phyloP scores from a whole-genome alignment of 37 sponge, comb jelly and placozoan species.

The Cliona cf. orientalis region DNA sequence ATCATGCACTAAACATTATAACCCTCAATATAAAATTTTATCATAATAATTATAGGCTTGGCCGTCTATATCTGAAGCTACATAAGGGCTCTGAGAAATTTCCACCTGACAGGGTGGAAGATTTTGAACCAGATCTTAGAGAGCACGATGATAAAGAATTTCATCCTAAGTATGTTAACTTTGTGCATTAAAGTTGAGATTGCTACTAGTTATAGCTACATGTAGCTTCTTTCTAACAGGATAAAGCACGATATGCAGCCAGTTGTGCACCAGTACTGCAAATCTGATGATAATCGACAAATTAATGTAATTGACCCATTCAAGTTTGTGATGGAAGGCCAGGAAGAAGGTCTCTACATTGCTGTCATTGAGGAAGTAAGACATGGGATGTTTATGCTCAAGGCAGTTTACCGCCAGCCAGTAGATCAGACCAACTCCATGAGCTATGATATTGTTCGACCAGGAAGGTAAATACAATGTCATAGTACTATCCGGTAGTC shows the following conservation, averaged over 20 bases:
- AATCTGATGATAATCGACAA: background rate
- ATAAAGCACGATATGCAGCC: too few relatives aligned
- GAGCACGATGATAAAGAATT: background rate
- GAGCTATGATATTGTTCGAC: background rate
- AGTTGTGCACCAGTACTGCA: too few relatives aligned
- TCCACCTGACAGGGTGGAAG: background rate
- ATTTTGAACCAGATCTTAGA: background rate
- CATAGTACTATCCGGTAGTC: too few relatives aligned
- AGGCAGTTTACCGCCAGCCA: background rate
- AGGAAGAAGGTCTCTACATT: background rate
- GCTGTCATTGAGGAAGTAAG: background rate
- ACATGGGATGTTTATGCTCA: background rate
- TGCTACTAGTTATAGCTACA: too few relatives aligned
- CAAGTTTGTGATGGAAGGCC: background rate
- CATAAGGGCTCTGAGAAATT: background rate
- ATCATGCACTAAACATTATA: background rate
- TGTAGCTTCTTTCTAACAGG: too few relatives aligned
- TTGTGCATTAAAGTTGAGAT: background rate
- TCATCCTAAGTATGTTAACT: background rate
- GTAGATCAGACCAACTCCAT: background rate
- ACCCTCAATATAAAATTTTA: background rate
- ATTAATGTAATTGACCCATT: background rate
- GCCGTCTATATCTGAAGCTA: background rate
- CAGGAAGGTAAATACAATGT: background rate
- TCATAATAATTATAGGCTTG: background rate